These are phyloP conservation scores for Coleophora deauratella DNA, from an alignment of 2,888 invertebrate species.

Conservation along the genomic window DNA sequence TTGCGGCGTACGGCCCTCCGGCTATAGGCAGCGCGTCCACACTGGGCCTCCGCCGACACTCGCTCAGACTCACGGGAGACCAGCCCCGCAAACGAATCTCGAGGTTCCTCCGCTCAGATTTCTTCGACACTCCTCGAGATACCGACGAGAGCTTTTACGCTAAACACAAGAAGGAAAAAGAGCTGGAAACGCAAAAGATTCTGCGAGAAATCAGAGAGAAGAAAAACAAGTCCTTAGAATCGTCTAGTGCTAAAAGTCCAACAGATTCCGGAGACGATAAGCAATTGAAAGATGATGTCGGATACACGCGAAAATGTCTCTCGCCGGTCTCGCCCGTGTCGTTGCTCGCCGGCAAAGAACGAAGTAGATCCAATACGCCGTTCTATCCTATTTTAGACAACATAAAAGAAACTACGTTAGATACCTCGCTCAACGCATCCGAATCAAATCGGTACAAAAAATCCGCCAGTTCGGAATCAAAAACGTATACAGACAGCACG, in stretches of 20 bases:
- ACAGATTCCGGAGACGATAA: constrained; percentile 30
- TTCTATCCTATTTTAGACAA: constrained; percentile 68
- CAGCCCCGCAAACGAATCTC: constrained; percentile 75
- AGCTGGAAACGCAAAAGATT: constrained; percentile 80
- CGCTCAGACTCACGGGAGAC: constrained; percentile 40
- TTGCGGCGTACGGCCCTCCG: constrained; percentile 46
- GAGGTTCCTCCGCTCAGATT: constrained; percentile 84
- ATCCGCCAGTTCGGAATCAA: constrained; percentile 23
- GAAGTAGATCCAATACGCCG: constrained; percentile 63
- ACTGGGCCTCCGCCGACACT: constrained; percentile 37
- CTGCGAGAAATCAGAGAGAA: constrained; percentile 80
- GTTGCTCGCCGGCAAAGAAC: constrained; percentile 41
- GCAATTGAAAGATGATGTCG: constrained; percentile 33
- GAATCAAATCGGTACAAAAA: constrained; percentile 24
- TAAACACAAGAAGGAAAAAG: constrained; percentile 76
- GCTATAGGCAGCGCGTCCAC: constrained; percentile 16
- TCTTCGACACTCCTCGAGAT: constrained; percentile 76
- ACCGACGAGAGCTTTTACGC: constrained; percentile 79
- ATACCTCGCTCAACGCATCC: constrained; percentile 27
- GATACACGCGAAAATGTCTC: constrained; percentile 40
- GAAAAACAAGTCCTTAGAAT: constrained; percentile 54
- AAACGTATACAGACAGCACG: constrained; percentile 31
- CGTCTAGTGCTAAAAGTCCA: constrained; percentile 35
- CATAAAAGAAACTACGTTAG: constrained; percentile 56
- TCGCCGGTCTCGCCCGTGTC: constrained; percentile 42